Evolutionary conservation across 2,888 invertebrate genomes (phyloP).

Genomic region (Melieria crassipennis): DNA sequence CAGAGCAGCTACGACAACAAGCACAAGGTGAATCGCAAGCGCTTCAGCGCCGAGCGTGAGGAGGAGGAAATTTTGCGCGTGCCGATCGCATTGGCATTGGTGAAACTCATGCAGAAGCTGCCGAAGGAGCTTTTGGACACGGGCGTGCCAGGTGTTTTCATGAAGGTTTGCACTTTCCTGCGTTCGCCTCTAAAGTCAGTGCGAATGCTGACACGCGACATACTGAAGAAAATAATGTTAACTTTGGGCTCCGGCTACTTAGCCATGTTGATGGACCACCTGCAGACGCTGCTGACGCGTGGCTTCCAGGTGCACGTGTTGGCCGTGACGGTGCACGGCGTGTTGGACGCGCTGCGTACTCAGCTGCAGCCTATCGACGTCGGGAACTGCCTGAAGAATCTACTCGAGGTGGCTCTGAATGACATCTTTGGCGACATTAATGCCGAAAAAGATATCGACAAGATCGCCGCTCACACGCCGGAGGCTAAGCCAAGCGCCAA

Average conservation of each 20-base stretch:
- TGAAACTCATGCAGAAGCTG: slow-evolving; percentile 88
- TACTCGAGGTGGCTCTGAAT: slow-evolving; percentile 84
- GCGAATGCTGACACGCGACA: slow-evolving; percentile 84
- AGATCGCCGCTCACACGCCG: slow-evolving; percentile 81
- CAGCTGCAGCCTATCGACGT: slow-evolving; percentile 80
- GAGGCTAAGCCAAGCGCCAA: slow-evolving; percentile 86
- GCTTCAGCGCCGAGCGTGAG: slow-evolving; percentile 77
- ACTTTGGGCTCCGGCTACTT: slow-evolving; percentile 86
- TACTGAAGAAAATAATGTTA: slow-evolving; percentile 90
- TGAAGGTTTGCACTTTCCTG: slow-evolving; percentile 90
- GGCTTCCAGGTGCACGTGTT: slow-evolving; percentile 96
- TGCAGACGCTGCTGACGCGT: slow-evolving; percentile 80
- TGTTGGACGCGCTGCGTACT: slow-evolving; percentile 78
- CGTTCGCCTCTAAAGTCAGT: slow-evolving; percentile 90
- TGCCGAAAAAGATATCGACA: slow-evolving; percentile 92
- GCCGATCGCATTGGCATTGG: slow-evolving; percentile 91
- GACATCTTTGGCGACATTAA: slow-evolving; percentile 89
- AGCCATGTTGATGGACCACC: slow-evolving; percentile 79
- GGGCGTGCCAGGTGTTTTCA: slow-evolving; percentile 80
- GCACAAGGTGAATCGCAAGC: slow-evolving; percentile 81
- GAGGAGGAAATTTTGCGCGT: slow-evolving; percentile 90
- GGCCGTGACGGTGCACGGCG: slow-evolving; percentile 85
- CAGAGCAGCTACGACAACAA: slow-evolving; percentile 78
- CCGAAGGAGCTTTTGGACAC: slow-evolving; percentile 79
- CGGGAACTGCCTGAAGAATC: slow-evolving; percentile 79